Conservation (phyloP, 1,140 invertebrate genomes). For the Diabrotica undecimpunctata region DNA sequence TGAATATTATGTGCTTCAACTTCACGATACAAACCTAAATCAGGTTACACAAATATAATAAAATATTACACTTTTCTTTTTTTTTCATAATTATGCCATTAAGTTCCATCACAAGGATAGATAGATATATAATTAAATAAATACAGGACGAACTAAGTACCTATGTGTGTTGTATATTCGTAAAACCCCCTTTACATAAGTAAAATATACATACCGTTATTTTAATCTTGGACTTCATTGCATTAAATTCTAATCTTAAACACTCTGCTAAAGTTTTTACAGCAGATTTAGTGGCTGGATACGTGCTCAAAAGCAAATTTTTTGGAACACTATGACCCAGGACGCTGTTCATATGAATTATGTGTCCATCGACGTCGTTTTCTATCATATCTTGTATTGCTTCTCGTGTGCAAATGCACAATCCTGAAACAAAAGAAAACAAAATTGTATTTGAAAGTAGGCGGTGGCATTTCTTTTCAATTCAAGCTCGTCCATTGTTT, state of each 20-base stretch:
- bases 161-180: too few relatives aligned
- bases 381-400: slow-evolving; percentile 45
- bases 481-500: too few relatives aligned
- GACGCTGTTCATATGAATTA: slow-evolving; percentile 34
- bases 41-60: too few relatives aligned
- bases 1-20: too few relatives aligned
- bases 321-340: slow-evolving; percentile 38
- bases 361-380: slow-evolving; percentile 22
- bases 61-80: too few relatives aligned
- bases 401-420: slow-evolving; percentile 53
- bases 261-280: slow-evolving; percentile 35
- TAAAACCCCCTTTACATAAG: too few relatives aligned
- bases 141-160: too few relatives aligned
- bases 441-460: slow-evolving; percentile 30
- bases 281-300: slow-evolving; percentile 52
- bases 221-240: slow-evolving; percentile 10
- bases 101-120: too few relatives aligned
- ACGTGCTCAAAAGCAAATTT: slow-evolving; percentile 35
- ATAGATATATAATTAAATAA: too few relatives aligned
- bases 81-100: too few relatives aligned
- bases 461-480: too few relatives aligned
- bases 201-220: not conserved
- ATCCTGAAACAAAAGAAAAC: slow-evolving; percentile 28
- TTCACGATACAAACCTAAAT: too few relatives aligned
- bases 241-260: slow-evolving; percentile 22